Base-by-base conservation (phyloP, 2,113 vertebrate species). In the Podarcis muralis region DNA sequence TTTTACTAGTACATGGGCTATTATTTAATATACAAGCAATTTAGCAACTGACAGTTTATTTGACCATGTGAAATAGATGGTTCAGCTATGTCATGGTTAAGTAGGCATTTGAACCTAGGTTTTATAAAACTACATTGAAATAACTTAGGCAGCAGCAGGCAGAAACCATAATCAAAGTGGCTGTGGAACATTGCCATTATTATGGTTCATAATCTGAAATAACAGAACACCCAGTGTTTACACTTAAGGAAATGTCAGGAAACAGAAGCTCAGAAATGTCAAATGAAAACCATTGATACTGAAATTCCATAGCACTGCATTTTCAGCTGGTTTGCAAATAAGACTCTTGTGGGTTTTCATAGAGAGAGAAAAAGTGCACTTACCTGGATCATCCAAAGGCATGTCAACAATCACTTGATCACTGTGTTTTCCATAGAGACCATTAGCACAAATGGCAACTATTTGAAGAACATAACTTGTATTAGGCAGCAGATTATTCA, bases 401-500 rank as follows among this genome's bases (percentile, higher is more conserved):
- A 99, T 98, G 95, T 97, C 96, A 9, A 98, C 97, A 30, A 97
- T 96, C 92, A 98, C 96, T 87, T 95, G 96, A 92, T 98, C 97
- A 88, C 99, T 99, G 85, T 96, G 90, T 82, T 98, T 98, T 92
- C 99, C 99, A 90, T 97, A 97, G 16, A 98, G 98, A 81, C 98
- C 98, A 66, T 98, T 98, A 93, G 97, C 96, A 94, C 99, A 99
- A 91, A 99, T 95, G 57, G 99, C 98, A 95, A 99, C 98, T 94
- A 99, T 98, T 94, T 98, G 98, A 89, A 99, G 95, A 94, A 97
- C 96, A 16, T 99, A 99, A 96, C 98, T 99, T 92, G 96, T 97
- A 92, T 99, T 99, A 94, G 98, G 96, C 68, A 97, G 72, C 85
- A 99, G 96, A 92, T 98, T 98, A 85, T 97, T 98, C 62, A 99